Evolutionary conservation across 2,888 invertebrate genomes (phyloP).

Genomic region (Eledone cirrhosa): DNA sequence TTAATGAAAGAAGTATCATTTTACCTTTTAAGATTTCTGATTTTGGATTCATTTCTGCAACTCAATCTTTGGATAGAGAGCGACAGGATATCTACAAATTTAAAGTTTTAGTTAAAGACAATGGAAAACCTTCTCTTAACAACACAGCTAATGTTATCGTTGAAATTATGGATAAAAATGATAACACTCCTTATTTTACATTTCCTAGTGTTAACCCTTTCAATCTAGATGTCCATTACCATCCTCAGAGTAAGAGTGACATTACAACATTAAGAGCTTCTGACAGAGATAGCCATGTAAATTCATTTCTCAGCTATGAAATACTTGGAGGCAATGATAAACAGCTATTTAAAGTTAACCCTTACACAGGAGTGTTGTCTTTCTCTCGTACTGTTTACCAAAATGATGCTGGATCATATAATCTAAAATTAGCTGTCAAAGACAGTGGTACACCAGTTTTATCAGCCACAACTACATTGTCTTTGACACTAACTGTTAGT

Average conservation of each 20-base stretch:
- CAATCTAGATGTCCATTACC: background rate
- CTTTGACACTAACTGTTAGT: constrained; percentile 11
- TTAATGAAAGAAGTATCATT: background rate
- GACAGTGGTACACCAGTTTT: constrained; percentile 9
- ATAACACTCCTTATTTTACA: constrained; percentile 8
- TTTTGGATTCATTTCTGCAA: background rate
- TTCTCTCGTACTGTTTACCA: background rate
- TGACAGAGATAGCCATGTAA: constrained; percentile 4
- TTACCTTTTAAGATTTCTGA: background rate
- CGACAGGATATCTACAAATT: constrained; percentile 9
- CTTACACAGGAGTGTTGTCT: constrained; percentile 8
- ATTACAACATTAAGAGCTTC: background rate
- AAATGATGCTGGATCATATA: constrained; percentile 14
- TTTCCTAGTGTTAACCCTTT: constrained; percentile 15
- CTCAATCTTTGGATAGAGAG: constrained; percentile 12
- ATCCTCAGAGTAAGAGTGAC: background rate
- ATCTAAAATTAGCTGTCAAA: constrained; percentile 5
- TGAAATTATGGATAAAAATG: constrained; percentile 17
- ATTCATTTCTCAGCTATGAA: background rate
- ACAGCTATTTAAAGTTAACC: constrained; percentile 7
- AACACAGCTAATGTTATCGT: constrained; percentile 10
- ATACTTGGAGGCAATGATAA: constrained; percentile 8
- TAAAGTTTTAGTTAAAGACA: constrained; percentile 13
- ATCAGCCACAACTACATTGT: background rate
- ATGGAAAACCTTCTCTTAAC: constrained; percentile 17